Percentiles rank a stretch among this genome's conserved stretches.
Evolutionary conservation across 2,888 invertebrate genomes (phyloP).

Genomic region (Tetramorium bicarinatum): DNA sequence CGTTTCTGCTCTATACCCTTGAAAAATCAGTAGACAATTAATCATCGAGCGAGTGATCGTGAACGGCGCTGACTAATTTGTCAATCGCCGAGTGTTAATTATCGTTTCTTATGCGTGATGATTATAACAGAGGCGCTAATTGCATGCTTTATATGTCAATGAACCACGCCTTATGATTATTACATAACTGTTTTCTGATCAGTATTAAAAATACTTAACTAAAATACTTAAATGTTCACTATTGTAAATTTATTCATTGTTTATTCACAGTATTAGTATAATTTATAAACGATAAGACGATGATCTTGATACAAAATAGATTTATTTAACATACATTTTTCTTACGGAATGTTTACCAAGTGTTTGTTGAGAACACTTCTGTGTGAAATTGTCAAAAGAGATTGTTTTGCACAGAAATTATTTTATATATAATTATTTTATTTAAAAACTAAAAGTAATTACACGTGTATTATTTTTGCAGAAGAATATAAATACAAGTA

Average conservation of each 20-base stretch:
- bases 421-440: background rate
- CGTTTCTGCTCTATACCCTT: conserved; percentile 38
- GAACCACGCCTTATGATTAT: conserved; percentile 54
- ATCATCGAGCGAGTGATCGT: conserved; percentile 61
- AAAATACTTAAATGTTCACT: conserved; percentile 45
- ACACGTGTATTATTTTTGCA: conserved; percentile 1
- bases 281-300: background rate
- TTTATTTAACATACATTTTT: background rate
- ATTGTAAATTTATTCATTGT: background rate
- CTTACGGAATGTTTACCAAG: background rate
- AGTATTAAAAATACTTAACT: conserved; percentile 65
- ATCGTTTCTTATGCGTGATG: conserved; percentile 50
- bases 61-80: conserved; percentile 68
- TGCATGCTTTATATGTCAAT: conserved; percentile 65
- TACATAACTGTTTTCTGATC: conserved; percentile 59
- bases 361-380: background rate
- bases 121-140: conserved; percentile 67
- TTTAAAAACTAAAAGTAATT: background rate
- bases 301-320: background rate
- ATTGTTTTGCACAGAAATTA: background rate
- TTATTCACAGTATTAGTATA: background rate
- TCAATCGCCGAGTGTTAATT: conserved; percentile 68
- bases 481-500: background rate
- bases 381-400: background rate
- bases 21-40: conserved; percentile 55